Evolutionary conservation across 2,797 vertebrate genomes (phyloP), one percentile per base, ranked within the genome.

Genomic region (Epinephelus malabaricus): DNA sequence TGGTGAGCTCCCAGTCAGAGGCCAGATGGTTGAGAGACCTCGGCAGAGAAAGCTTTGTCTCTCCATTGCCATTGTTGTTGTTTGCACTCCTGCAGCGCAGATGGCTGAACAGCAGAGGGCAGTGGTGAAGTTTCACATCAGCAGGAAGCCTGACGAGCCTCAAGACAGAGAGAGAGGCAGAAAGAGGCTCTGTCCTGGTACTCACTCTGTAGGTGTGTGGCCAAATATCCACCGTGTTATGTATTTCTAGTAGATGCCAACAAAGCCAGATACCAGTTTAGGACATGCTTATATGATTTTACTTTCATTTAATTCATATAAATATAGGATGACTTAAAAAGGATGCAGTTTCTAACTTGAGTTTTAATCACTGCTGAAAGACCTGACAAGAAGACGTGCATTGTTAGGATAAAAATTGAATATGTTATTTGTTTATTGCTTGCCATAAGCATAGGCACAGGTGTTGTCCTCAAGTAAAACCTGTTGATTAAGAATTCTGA

Each of bases 101-200:
- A 17, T 21, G 7, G 11, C 51, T 59, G 25, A 63, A 61, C 95
- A 94, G 87, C 85, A 96, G 95, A 95, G 94, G 94, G 93, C 94
- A 94, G 82, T 94, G 80, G 94, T 91, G 92, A 94, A 86, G 91
- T 92, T 93, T 79, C 34, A 83, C 61, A 79, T 50, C 69, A 56
- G 25, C 58, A 23, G 6, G 45, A 50, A n/a, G 13, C 5, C 25
- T 46, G n/a, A 46, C 34, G 2, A 46, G 46, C 23, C 18, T 51
- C 49, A 40, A 64, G 47, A 61, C 18, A 86, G 45, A 64, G 47
- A 61, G 34, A 10, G 17, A 25, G 50, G 5, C n/a, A 58, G 27
- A 53, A 4, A 63, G 30, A 38, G 49, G 3, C 15, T 19, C 15
- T 51, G 14, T 76, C 67, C 58, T 55, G 58, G 18, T 8, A 1